A percentile compares a stretch with the other conserved stretches of the same genome.
Conservation (phyloP, 1,140 invertebrate species). For the Drosophila tsacasi region DNA sequence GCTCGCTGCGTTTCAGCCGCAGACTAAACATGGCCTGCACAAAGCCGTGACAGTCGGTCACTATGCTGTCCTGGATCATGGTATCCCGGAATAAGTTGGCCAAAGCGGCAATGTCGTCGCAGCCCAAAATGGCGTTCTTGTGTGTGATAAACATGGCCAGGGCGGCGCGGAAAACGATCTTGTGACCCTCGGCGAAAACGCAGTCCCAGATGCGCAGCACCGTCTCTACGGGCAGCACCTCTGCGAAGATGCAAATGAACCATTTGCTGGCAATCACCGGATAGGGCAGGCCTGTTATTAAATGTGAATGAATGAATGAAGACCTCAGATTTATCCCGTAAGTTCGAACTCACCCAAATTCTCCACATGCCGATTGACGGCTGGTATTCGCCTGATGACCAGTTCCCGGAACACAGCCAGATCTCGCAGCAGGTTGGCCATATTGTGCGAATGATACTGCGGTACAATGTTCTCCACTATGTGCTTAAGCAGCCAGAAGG, state of each 20-base stretch:
- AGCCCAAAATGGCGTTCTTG: constrained; percentile 88
- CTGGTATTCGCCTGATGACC: constrained; percentile 92
- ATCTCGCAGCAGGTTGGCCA: constrained; percentile 94
- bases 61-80: constrained; percentile 89
- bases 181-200: constrained; percentile 96
- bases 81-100: constrained; percentile 89
- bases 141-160: constrained; percentile 91
- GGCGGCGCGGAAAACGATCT: constrained; percentile 92
- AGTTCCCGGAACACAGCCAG: constrained; percentile 94
- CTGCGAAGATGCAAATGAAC: constrained; percentile 97
- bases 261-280: constrained; percentile 95
- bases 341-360: constrained; percentile 86
- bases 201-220: constrained; percentile 97
- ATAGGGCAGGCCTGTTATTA: constrained; percentile 89
- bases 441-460: constrained; percentile 94
- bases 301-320: not conserved
- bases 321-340: not conserved
- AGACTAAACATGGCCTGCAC: constrained; percentile 91
- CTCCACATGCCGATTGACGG: constrained; percentile 92
- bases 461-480: constrained; percentile 94
- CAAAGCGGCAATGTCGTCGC: constrained; percentile 90
- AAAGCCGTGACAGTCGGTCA: constrained; percentile 92
- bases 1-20: constrained; percentile 87
- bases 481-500: constrained; percentile 96
- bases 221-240: constrained; percentile 96